These are phyloP conservation scores for Bombus affinis DNA, from an alignment of 1,140 invertebrate species.

Conservation along the genomic window DNA sequence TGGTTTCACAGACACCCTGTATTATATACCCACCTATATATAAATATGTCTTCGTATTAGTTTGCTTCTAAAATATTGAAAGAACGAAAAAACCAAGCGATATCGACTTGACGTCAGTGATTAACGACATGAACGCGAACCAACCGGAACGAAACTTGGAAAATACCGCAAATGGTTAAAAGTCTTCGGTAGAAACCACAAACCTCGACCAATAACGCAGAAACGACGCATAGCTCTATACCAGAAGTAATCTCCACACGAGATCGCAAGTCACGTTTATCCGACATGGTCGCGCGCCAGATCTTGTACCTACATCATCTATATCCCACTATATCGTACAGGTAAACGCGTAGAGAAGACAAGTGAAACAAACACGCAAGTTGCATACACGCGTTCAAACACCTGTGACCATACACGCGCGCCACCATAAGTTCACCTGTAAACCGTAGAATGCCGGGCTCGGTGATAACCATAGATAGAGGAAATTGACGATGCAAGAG, in stretches of 20 bases:
- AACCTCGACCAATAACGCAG: not conserved
- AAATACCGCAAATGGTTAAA: too few relatives aligned
- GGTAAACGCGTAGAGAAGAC: not conserved
- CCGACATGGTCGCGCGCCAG: not conserved
- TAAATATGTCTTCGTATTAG: too few relatives aligned
- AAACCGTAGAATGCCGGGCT: slow-evolving; percentile 32
- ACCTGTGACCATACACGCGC: not conserved
- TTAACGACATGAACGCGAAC: too few relatives aligned
- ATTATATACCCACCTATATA: too few relatives aligned
- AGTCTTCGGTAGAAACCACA: not conserved
- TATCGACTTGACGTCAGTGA: too few relatives aligned
- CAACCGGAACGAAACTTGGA: too few relatives aligned
- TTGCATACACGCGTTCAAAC: not conserved
- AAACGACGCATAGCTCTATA: not conserved
- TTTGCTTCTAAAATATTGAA: too few relatives aligned
- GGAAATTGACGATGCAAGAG: slow-evolving; percentile 17
- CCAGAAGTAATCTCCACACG: not conserved
- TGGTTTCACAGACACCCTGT: too few relatives aligned
- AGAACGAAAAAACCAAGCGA: too few relatives aligned
- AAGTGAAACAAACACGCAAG: not conserved
- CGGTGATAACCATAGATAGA: not conserved
- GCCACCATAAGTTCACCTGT: slow-evolving; percentile 36
- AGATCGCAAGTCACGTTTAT: slow-evolving; percentile 3
- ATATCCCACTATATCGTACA: not conserved
- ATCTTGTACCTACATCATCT: slow-evolving; percentile 12